Conservation (phyloP, 2,113 vertebrate species). For the Oxygymnocypris stewartii region DNA sequence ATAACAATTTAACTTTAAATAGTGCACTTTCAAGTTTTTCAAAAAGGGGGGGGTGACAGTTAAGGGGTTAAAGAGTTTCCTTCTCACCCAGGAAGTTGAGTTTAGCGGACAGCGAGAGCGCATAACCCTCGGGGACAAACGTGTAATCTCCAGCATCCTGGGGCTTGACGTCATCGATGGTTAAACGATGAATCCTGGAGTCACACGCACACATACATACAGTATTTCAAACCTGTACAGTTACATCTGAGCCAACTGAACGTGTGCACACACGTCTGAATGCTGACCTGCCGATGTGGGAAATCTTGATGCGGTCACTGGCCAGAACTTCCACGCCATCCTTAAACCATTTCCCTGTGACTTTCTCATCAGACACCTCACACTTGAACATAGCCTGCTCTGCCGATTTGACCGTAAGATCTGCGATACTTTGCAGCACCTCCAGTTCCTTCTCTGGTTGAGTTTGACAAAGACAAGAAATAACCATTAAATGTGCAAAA, state of each 20-base stretch:
- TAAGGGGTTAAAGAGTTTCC: slow-evolving; percentile 21
- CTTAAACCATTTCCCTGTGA: slow-evolving; percentile 91
- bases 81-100: slow-evolving; percentile 89
- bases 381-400: slow-evolving; percentile 91
- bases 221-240: background rate
- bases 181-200: slow-evolving; percentile 81
- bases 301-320: slow-evolving; percentile 80
- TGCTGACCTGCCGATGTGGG: slow-evolving; percentile 79
- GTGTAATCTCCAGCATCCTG: slow-evolving; percentile 89
- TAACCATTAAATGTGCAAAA: background rate
- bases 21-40: too few relatives aligned
- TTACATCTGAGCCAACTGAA: background rate
- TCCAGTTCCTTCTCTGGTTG: slow-evolving; percentile 85
- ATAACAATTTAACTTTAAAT: too few relatives aligned
- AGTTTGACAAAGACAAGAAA: background rate
- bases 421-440: slow-evolving; percentile 87
- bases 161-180: slow-evolving; percentile 81
- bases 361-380: slow-evolving; percentile 92
- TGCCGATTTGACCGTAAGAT: slow-evolving; percentile 83
- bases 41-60: too few relatives aligned
- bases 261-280: background rate
- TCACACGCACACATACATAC: slow-evolving; percentile 9
- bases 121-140: slow-evolving; percentile 87
- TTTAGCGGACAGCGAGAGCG: slow-evolving; percentile 87
- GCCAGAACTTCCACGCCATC: slow-evolving; percentile 85